phyloP scores from a whole-genome alignment of 2,888 invertebrate species.

The Leptopilina myrica region DNA sequence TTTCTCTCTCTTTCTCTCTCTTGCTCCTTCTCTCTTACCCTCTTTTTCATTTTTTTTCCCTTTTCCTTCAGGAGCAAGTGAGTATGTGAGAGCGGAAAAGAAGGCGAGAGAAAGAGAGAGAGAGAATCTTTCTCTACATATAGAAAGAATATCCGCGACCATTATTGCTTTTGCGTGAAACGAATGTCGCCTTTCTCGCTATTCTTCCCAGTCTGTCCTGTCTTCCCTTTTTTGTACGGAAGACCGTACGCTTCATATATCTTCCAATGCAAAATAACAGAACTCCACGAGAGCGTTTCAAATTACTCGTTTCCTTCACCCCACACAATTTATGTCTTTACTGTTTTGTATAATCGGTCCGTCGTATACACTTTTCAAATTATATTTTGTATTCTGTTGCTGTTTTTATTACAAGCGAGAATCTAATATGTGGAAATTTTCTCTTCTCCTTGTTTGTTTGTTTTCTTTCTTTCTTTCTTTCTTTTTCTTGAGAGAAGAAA shows the following conservation, averaged over 20 bases:
- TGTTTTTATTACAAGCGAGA: neutral
- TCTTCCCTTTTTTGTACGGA: slow-evolving; percentile 47
- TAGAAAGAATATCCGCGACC: slow-evolving; percentile 60
- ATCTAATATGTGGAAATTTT: slow-evolving; percentile 20
- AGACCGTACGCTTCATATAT: slow-evolving; percentile 40
- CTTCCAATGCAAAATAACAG: slow-evolving; percentile 40
- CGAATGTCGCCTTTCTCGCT: slow-evolving; percentile 52
- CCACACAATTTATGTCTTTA: slow-evolving; percentile 39
- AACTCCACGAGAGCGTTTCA: slow-evolving; percentile 41
- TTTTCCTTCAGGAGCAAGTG: no score
- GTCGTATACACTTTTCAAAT: slow-evolving; percentile 33
- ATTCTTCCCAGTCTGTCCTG: slow-evolving; percentile 51
- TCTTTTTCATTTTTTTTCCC: no score
- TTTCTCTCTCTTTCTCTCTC: no score
- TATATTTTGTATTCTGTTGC: slow-evolving; percentile 26
- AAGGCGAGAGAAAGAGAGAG: no score
- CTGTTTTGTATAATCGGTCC: slow-evolving; percentile 33
- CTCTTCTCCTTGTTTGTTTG: neutral
- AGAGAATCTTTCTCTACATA: neutral
- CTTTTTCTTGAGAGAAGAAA: no score
- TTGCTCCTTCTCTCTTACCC: no score
- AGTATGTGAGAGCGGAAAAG: no score
- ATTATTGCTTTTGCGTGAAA: slow-evolving; percentile 67
- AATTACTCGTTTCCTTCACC: slow-evolving; percentile 40
- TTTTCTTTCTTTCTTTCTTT: no score